Evolutionary conservation across 2,113 vertebrate genomes (phyloP), one percentile per base, ranked within the genome.

Genomic region (Chitala chitala): DNA sequence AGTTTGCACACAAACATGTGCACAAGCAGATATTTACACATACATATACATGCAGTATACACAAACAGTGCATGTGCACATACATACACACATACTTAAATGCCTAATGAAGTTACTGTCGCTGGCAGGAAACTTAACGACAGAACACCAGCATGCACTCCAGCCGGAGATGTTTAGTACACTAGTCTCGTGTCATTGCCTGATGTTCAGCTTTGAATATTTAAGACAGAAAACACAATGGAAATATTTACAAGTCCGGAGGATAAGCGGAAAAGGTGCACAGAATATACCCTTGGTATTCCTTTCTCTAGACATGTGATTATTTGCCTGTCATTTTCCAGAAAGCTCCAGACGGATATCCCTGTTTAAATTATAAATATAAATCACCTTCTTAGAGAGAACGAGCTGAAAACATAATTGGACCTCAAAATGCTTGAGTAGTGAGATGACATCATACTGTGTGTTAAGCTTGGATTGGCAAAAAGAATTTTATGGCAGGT

Each of bases 391-490:
- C 44, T 69, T 44, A 46, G 40, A 61, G 29, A 50, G 42, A 73
- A 63, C 63, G 64, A 59, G 40, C 48, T 69, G 53, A 59, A 75
- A 73, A 50, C 58, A 73, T 64, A 73, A 73, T 59, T 48, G 46
- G 46, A 38, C 58, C 40, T 64, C 29, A 64, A 64, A 64, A 26
- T 63, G 58, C 58, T 73, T 20, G 36, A 64, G 44, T 17, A 64
- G 5, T 73, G 44, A 61, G 53, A 58, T 75, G 65, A 69, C 58
- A 59, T 75, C 64, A 69, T 75, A 33, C 65, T 50, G 31, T 50
- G 65, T 15, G 31, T 69, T 75, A 46, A 73, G 58, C 29, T 73
- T 73, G 40, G 56, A 31, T 73, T 64, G 72, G 72, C 58, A 64
- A 73, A 29, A 6, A 9, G 5, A 61, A 51, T 51, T 33, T 20